phyloP scores from a whole-genome alignment of 37 sponge, comb jelly and placozoan genomes.

The Lycopodina hypogea region DNA sequence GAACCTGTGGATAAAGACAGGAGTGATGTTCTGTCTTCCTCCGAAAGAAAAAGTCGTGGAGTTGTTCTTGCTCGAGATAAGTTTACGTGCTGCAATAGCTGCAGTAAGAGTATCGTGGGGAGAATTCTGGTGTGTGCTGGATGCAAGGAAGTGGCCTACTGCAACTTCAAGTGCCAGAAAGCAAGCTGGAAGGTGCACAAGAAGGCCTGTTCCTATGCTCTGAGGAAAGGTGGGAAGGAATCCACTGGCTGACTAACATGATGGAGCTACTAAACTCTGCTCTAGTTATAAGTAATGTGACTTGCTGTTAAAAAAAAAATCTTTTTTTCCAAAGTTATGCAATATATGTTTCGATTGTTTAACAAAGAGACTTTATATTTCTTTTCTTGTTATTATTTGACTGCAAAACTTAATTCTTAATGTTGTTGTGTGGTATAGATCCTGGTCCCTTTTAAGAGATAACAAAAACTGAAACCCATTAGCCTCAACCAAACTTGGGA shows the following conservation, averaged over 20 bases:
- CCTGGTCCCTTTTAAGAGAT: no score
- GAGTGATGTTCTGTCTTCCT: neutral
- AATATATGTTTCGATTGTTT: neutral
- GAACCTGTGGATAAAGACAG: no score
- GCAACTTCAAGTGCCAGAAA: conserved; percentile 63
- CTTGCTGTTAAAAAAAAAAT: neutral
- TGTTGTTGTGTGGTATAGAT: no score
- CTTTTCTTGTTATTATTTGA: neutral
- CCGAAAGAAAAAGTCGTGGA: neutral
- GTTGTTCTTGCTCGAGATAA: conserved; percentile 38
- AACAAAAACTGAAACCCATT: no score
- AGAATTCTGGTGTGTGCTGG: conserved; percentile 46
- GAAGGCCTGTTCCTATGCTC: conserved; percentile 44
- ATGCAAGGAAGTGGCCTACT: conserved; percentile 68
- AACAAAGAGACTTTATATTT: neutral
- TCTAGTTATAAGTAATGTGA: neutral
- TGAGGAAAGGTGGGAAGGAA: conserved; percentile 33
- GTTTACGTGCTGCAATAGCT: conserved; percentile 50
- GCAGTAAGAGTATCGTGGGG: conserved; percentile 18
- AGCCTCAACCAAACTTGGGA: no score
- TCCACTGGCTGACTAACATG: conserved; percentile 19
- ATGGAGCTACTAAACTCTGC: no score
- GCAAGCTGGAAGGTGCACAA: conserved; percentile 77
- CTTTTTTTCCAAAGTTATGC: neutral
- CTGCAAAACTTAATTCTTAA: no score